Conservation (phyloP, 2,113 vertebrate genomes). For the Rhea pennata region DNA sequence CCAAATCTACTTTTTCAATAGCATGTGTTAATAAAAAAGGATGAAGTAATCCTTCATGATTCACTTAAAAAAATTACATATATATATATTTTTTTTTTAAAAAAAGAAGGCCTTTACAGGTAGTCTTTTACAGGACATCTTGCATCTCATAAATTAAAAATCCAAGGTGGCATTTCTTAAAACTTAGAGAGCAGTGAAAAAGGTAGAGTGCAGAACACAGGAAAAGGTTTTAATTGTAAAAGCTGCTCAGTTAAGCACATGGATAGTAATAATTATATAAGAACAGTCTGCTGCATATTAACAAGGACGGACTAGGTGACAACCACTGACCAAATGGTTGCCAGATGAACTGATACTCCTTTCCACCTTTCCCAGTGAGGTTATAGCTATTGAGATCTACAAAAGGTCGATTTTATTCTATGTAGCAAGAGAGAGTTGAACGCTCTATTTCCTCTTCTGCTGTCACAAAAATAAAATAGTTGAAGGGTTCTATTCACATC, state of each 20-base stretch:
- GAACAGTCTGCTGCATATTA: background rate
- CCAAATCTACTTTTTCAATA: background rate
- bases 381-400: background rate
- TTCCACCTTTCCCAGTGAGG: background rate
- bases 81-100: too few relatives aligned
- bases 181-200: background rate
- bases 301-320: background rate
- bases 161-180: background rate
- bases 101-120: background rate
- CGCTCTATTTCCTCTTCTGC: background rate
- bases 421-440: background rate
- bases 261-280: background rate
- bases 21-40: background rate
- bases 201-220: background rate
- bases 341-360: background rate
- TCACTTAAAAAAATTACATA: background rate
- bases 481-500: background rate
- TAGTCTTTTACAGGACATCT: background rate
- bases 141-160: background rate
- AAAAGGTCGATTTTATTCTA: background rate
- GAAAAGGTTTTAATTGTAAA: background rate
- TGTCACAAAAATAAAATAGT: background rate
- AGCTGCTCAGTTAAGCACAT: background rate
- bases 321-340: background rate
- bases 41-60: background rate